A percentile compares a stretch with the other conserved stretches of the same genome.
Conservation (phyloP, 2,888 invertebrate species). For the Drosophila nr. perissopoda region DNA sequence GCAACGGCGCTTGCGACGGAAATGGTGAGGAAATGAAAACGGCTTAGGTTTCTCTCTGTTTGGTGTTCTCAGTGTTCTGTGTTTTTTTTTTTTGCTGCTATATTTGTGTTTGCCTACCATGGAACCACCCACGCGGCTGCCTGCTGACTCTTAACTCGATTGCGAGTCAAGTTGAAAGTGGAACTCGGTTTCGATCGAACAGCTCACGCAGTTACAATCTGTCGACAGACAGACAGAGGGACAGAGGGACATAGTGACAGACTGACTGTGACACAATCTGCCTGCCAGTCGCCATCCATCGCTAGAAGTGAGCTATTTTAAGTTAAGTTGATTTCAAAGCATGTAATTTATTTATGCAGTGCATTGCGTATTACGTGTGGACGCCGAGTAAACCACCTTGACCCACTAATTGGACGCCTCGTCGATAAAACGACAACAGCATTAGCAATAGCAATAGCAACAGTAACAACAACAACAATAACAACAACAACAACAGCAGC, state of each 20-base stretch:
- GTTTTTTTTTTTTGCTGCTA: not conserved
- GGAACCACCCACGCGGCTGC: not conserved
- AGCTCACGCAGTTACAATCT: slow-evolving; percentile 14
- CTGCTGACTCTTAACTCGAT: slow-evolving; percentile 32
- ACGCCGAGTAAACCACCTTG: slow-evolving; percentile 75
- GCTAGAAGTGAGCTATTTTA: slow-evolving; percentile 57
- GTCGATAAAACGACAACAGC: slow-evolving; percentile 20
- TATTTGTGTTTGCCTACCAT: slow-evolving; percentile 8
- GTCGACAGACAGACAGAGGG: not conserved
- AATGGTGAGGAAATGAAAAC: slow-evolving; percentile 74
- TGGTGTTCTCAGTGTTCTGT: not conserved
- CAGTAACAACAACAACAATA: not conserved
- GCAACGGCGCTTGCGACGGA: slow-evolving; percentile 57
- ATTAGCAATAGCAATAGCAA: not conserved
- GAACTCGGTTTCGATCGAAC: slow-evolving; percentile 18
- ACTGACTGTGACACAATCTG: slow-evolving; percentile 2
- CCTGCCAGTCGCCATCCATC: slow-evolving; percentile 5
- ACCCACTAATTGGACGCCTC: slow-evolving; percentile 75
- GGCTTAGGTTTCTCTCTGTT: slow-evolving; percentile 55
- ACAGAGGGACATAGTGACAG: not conserved
- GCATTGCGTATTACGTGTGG: slow-evolving; percentile 55
- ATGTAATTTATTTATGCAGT: slow-evolving; percentile 63
- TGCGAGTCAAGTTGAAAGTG: slow-evolving; percentile 11
- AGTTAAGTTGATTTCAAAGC: slow-evolving; percentile 50
- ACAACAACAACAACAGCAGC: not conserved